These are phyloP conservation scores for Gymnoscelis rufifasciata DNA, from an alignment of 2,888 invertebrate genomes.

Conservation along the genomic window DNA sequence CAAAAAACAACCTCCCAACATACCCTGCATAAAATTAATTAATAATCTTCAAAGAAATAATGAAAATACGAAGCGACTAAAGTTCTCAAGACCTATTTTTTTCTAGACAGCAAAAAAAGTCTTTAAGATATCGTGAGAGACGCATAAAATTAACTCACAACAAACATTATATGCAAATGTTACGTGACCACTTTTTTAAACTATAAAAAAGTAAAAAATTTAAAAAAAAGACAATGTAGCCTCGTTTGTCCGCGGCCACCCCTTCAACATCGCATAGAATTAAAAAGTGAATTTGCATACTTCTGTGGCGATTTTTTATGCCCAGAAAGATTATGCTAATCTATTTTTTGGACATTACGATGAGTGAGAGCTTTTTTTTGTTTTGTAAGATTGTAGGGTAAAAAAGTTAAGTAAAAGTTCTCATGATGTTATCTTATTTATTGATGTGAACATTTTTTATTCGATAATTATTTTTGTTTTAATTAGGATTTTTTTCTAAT, in stretches of 20 bases:
- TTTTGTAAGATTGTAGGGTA: slow-evolving; percentile 45
- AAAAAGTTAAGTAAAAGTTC: slow-evolving; percentile 17
- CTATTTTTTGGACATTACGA: slow-evolving; percentile 67
- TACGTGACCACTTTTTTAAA: slow-evolving; percentile 70
- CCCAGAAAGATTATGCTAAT: slow-evolving; percentile 67
- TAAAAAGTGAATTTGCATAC: slow-evolving; percentile 65
- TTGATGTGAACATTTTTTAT: no score
- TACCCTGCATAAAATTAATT: slow-evolving; percentile 10
- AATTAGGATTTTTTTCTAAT: no score
- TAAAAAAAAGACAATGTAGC: slow-evolving; percentile 46
- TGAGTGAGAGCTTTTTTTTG: slow-evolving; percentile 41
- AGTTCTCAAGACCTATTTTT: slow-evolving; percentile 33
- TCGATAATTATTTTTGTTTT: no score
- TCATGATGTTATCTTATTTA: no score
- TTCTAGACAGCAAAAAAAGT: slow-evolving; percentile 41
- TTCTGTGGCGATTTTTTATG: slow-evolving; percentile 68
- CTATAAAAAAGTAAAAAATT: slow-evolving; percentile 30
- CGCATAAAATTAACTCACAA: slow-evolving; percentile 60
- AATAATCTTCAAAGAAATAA: slow-evolving; percentile 15
- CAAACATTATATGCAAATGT: slow-evolving; percentile 51
- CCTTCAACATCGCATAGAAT: slow-evolving; percentile 38
- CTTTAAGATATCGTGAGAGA: slow-evolving; percentile 56
- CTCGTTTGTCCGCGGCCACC: slow-evolving; percentile 49
- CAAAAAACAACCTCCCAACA: background rate
- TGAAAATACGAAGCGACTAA: slow-evolving; percentile 15